Evolutionary conservation across 1,140 invertebrate species (phyloP).

Genomic region (Papilio polytes): DNA sequence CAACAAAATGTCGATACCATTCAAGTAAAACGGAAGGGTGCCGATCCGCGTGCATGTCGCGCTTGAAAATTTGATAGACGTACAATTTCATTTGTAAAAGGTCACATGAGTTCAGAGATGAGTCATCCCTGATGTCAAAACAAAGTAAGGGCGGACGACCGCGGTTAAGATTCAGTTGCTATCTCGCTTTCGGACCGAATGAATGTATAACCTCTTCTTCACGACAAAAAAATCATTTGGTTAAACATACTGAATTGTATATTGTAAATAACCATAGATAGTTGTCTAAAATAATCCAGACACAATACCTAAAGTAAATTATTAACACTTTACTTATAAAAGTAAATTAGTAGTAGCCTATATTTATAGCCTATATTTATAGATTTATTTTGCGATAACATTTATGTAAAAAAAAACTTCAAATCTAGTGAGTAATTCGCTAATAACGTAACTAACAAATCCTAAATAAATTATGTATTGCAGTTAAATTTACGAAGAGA

Average conservation of each 20-base stretch:
- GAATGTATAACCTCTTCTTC: neutral
- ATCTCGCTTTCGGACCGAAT: neutral
- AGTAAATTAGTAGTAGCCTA: too few species aligned
- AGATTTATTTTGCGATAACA: too few species aligned
- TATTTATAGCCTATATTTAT: too few species aligned
- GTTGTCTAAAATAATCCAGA: neutral
- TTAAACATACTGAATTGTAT: neutral
- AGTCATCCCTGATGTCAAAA: neutral
- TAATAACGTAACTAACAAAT: too few species aligned
- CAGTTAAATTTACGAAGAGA: too few species aligned
- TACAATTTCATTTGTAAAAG: constrained; percentile 17
- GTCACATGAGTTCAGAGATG: neutral
- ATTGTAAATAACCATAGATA: neutral
- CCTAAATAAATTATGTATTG: too few species aligned
- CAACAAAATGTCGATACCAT: neutral
- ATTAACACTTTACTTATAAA: too few species aligned
- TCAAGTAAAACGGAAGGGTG: neutral
- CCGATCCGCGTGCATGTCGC: neutral
- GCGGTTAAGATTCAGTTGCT: neutral
- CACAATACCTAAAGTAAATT: too few species aligned
- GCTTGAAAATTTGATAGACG: constrained; percentile 1
- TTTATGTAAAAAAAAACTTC: too few species aligned
- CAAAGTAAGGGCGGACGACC: neutral
- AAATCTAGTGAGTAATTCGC: too few species aligned
- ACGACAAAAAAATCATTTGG: neutral